Conservation (phyloP, 2,888 invertebrate species). For the Drosophila histrio region DNA sequence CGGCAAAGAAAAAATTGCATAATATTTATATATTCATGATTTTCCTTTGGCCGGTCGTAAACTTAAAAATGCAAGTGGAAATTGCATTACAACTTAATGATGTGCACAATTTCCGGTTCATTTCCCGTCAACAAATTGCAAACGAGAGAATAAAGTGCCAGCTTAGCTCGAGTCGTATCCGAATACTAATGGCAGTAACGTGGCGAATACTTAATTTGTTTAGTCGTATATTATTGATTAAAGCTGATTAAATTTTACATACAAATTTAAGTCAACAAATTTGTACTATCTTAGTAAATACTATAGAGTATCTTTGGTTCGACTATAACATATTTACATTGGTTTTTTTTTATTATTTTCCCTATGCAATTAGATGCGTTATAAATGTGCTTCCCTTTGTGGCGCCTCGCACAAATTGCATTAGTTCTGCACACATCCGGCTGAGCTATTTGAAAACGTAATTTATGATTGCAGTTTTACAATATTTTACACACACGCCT, state of each 20-base stretch:
- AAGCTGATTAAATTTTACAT: too few relatives aligned
- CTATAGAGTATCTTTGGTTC: background rate
- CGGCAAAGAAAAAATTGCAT: slow-evolving; percentile 2
- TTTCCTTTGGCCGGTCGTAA: background rate
- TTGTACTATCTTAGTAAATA: background rate
- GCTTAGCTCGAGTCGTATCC: background rate
- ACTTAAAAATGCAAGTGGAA: slow-evolving; percentile 16
- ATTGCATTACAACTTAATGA: slow-evolving; percentile 47
- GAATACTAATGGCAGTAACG: background rate
- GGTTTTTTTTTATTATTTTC: background rate
- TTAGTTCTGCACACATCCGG: slow-evolving; percentile 53
- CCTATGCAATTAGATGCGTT: background rate
- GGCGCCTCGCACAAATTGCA: slow-evolving; percentile 51
- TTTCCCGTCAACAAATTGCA: slow-evolving; percentile 58
- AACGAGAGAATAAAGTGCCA: slow-evolving; percentile 29
- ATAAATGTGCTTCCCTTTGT: background rate
- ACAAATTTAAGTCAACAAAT: too few relatives aligned
- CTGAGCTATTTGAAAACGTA: slow-evolving; percentile 28
- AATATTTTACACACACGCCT: background rate
- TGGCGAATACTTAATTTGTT: background rate
- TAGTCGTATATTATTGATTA: background rate
- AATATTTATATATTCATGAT: slow-evolving; percentile 7
- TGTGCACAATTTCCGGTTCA: slow-evolving; percentile 66
- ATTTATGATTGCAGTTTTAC: slow-evolving; percentile 45
- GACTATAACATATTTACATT: background rate